phyloP scores from a whole-genome alignment of 2,888 invertebrate species.

The Oxystoma pomonae region DNA sequence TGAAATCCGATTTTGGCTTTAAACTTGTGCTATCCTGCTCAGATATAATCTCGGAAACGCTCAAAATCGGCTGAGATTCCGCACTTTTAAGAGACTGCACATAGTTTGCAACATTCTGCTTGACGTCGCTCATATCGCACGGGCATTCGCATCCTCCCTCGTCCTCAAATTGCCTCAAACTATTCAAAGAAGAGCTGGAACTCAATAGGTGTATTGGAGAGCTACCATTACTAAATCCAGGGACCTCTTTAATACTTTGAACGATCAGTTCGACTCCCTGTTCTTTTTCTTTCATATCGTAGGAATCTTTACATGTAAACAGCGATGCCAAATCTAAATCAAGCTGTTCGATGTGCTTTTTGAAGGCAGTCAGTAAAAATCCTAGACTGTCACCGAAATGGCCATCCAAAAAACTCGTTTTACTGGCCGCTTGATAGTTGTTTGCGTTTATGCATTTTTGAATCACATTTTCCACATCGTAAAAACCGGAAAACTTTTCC shows the following conservation, averaged over 20 bases:
- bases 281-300: conserved; percentile 32
- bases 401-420: conserved; percentile 44
- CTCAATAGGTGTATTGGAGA: conserved; percentile 43
- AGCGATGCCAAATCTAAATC: conserved; percentile 34
- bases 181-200: conserved; percentile 46
- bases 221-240: conserved; percentile 28
- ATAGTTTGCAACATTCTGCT: conserved; percentile 43
- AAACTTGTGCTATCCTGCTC: conserved; percentile 19
- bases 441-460: conserved; percentile 41
- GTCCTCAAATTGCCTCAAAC: conserved; percentile 46
- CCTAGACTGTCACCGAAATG: conserved; percentile 46
- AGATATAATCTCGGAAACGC: conserved; percentile 39
- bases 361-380: conserved; percentile 44
- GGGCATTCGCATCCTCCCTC: conserved; percentile 48
- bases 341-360: conserved; percentile 39
- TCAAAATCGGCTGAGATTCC: conserved; percentile 38
- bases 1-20: neutral
- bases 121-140: conserved; percentile 42
- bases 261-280: conserved; percentile 34
- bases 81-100: conserved; percentile 42
- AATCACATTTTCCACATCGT: conserved; percentile 44
- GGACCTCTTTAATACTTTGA: conserved; percentile 32
- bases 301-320: conserved; percentile 32
- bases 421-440: conserved; percentile 46
- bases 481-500: conserved; percentile 44